Base-by-base conservation (phyloP, 2,797 vertebrate genomes). In the Myiotriccus ornatus region DNA sequence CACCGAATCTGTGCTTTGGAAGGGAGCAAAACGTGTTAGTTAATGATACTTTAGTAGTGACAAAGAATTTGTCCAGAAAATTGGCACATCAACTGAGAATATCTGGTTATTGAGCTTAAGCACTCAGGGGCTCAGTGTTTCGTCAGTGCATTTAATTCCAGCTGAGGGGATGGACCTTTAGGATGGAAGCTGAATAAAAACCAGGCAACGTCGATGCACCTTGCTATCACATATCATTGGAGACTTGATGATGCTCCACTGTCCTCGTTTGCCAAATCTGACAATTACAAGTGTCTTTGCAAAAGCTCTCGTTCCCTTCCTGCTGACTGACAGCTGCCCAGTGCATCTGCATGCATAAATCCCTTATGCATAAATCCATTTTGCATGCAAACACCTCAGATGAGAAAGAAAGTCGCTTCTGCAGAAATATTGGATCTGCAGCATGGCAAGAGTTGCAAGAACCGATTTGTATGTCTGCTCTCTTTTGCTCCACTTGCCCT, bases 1-100 rank as follows among this genome's bases (percentile, higher is more conserved):
- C 6, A 0, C 91, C 78, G 93, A 55, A 94, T 95, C 96, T 96
- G 87, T 93, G 86, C 93, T 96, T 91, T 89, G 91, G 84, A 84
- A 96, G 57, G 62, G 92, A 94, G 86, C 28, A 85, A 82, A 95
- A 92, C 43, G 46, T 95, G 91, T 89, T 70, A 28, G 68, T 70
- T 95, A 93, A 87, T 87, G 93, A 74, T 78, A 65, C 60, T 74
- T 94, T 49, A 86, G 91, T 32, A 83, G 68, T 84, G 78, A 63
- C 86, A 94, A 89, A 90, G 78, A 80, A 78, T 90, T 90, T 71
- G 77, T 89, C 91, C 79, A 60, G 67, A 83, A 95, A 91, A 94
- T 73, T 82, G 83, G 70, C 65, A 43, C 47, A 41, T 82, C 53
- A 52, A 0, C 67, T 77, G 63, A 64, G 81, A 70, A 34, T 86